A percentile compares a stretch with the other conserved stretches of the same genome.
These are phyloP conservation scores for Mythimna lalbum DNA, from an alignment of 2,888 invertebrate genomes.

Conservation along the genomic window DNA sequence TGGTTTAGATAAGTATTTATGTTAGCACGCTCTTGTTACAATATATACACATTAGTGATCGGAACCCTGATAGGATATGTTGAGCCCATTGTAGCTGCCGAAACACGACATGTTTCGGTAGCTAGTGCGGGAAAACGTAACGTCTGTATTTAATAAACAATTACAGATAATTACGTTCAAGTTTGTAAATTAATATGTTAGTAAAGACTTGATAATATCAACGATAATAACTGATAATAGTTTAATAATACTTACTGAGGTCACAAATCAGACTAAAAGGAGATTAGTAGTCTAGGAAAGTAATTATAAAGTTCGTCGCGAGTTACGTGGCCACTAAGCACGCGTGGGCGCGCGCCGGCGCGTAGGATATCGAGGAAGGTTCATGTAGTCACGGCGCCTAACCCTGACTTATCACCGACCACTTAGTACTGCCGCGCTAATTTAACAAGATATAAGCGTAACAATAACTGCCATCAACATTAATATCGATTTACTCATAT, in stretches of 20 bases:
- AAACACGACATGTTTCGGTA: background rate
- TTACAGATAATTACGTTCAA: no score
- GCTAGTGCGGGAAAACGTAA: background rate
- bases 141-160: background rate
- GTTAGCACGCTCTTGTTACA: background rate
- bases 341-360: background rate
- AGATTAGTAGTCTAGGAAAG: background rate
- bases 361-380: conserved; percentile 4
- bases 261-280: background rate
- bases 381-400: conserved; percentile 14
- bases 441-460: no score
- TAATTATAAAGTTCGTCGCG: conserved; percentile 12
- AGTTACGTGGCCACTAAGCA: background rate
- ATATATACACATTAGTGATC: conserved; percentile 6
- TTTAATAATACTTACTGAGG: background rate
- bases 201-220: no score
- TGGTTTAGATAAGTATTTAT: conserved; percentile 16
- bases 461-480: no score
- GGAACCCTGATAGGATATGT: background rate
- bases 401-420: no score
- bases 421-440: no score
- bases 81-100: background rate
- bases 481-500: no score
- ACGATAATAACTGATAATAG: no score
- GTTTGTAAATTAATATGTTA: no score